Percentiles rank a stretch among this genome's conserved stretches.
Evolutionary conservation across 2,113 vertebrate genomes (phyloP).

Genomic region (Lucifuga dentata): DNA sequence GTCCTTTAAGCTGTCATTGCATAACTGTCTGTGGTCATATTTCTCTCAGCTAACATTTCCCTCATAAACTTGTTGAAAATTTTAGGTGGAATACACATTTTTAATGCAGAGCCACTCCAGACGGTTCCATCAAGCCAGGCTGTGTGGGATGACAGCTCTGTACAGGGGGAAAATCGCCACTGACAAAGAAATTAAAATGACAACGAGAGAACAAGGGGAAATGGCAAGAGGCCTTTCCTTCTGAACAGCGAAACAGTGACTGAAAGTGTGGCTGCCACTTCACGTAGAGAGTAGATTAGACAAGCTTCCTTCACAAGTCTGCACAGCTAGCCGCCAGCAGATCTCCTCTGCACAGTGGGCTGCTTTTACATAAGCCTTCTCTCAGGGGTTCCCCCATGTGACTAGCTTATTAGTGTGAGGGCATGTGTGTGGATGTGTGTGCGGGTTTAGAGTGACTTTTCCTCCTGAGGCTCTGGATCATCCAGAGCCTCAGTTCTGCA

Average conservation of each 20-base stretch:
- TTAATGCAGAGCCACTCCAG: conserved; percentile 18
- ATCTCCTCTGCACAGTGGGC: conserved; percentile 30
- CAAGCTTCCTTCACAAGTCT: conserved; percentile 34
- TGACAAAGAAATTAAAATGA: conserved; percentile 23
- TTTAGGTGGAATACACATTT: conserved; percentile 32
- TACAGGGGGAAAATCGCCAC: neutral
- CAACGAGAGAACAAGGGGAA: conserved; percentile 24
- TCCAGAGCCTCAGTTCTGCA: conserved; percentile 8
- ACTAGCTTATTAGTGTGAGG: conserved; percentile 7
- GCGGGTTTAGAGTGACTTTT: conserved; percentile 19
- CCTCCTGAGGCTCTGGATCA: conserved; percentile 7
- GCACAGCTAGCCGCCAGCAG: conserved; percentile 23
- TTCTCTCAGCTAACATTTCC: neutral
- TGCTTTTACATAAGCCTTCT: conserved; percentile 35
- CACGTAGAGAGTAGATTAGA: conserved; percentile 43
- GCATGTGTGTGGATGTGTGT: conserved; percentile 20
- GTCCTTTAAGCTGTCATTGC: too few relatives aligned
- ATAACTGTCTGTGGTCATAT: conserved; percentile 1
- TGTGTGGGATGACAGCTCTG: conserved; percentile 15
- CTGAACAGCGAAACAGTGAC: conserved; percentile 12
- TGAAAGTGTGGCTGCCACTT: conserved; percentile 24
- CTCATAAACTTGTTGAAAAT: conserved; percentile 31
- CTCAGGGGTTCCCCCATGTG: conserved; percentile 27
- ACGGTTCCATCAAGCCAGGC: conserved; percentile 28
- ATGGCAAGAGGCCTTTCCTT: conserved; percentile 4